Evolutionary conservation across 2,888 invertebrate genomes (phyloP).

Genomic region (Aricia artaxerxes): DNA sequence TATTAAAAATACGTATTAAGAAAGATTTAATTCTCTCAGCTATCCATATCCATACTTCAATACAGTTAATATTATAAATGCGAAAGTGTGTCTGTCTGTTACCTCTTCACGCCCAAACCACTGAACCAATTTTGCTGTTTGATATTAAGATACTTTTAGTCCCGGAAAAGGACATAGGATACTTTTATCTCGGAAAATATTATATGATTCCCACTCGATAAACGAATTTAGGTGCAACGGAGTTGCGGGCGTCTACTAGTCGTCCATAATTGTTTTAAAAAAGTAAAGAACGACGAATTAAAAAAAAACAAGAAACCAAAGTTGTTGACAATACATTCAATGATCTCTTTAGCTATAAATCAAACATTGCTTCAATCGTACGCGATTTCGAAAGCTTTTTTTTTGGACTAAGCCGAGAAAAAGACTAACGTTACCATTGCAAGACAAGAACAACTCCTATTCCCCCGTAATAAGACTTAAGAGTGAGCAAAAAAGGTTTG

Average conservation of each 20-base stretch:
- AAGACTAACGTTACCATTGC: not conserved
- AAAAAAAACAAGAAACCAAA: not conserved
- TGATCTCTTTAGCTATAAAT: constrained; percentile 4
- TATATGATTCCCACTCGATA: too few relatives aligned
- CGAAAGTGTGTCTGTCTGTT: too few relatives aligned
- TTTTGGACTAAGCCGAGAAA: not conserved
- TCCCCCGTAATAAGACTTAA: not conserved
- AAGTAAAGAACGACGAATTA: not conserved
- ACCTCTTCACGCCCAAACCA: too few relatives aligned
- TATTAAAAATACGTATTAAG: too few relatives aligned
- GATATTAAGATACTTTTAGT: too few relatives aligned
- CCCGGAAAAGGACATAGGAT: too few relatives aligned
- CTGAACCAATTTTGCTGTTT: too few relatives aligned
- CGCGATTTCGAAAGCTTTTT: not conserved
- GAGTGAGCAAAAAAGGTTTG: not conserved
- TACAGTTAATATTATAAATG: too few relatives aligned
- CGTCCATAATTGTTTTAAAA: not conserved
- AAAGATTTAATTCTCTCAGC: too few relatives aligned
- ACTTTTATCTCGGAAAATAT: too few relatives aligned
- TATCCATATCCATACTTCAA: too few relatives aligned
- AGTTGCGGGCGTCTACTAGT: not conserved
- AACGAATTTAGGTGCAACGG: too few relatives aligned
- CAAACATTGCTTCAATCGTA: constrained; percentile 3
- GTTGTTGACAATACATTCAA: constrained; percentile 5
- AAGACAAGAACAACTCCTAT: not conserved